phyloP scores from a whole-genome alignment of 2,797 vertebrate genomes.

The Pyrocephalus nanus region DNA sequence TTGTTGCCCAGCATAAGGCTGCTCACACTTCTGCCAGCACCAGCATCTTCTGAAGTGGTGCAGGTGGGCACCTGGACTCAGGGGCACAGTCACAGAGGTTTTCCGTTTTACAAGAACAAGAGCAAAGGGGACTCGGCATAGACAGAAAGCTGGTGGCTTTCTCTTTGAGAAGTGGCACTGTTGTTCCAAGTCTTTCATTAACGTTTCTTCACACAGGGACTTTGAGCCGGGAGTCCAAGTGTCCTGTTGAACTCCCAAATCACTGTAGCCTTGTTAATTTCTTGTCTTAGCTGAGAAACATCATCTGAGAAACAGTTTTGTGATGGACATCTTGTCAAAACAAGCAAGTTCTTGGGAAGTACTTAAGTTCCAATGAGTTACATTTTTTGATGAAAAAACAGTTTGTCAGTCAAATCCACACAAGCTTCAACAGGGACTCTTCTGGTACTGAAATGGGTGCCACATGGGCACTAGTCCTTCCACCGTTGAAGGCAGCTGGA shows the following conservation, averaged over 20 bases:
- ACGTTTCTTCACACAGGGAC: background rate
- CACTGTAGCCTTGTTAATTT: background rate
- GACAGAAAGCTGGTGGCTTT: background rate
- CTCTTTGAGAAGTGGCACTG: background rate
- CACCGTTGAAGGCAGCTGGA: slow-evolving; percentile 22
- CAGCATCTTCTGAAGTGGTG: background rate
- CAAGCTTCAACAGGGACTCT: background rate
- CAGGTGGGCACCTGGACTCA: background rate
- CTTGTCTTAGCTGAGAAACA: background rate
- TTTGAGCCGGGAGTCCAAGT: background rate
- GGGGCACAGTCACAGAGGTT: background rate
- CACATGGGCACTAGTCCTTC: slow-evolving; percentile 47
- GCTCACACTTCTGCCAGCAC: background rate
- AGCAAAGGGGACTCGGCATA: background rate
- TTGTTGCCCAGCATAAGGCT: background rate
- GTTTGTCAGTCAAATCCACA: background rate
- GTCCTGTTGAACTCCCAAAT: background rate
- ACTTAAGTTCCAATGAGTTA: background rate
- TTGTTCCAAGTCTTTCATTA: background rate
- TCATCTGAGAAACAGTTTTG: background rate
- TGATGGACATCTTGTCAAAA: slow-evolving; percentile 16
- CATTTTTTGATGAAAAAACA: background rate
- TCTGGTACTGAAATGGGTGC: slow-evolving; percentile 14
- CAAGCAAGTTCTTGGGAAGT: background rate
- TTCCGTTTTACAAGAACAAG: background rate